Evolutionary conservation across 2,113 vertebrate species (phyloP).

Genomic region (Poecile atricapillus): DNA sequence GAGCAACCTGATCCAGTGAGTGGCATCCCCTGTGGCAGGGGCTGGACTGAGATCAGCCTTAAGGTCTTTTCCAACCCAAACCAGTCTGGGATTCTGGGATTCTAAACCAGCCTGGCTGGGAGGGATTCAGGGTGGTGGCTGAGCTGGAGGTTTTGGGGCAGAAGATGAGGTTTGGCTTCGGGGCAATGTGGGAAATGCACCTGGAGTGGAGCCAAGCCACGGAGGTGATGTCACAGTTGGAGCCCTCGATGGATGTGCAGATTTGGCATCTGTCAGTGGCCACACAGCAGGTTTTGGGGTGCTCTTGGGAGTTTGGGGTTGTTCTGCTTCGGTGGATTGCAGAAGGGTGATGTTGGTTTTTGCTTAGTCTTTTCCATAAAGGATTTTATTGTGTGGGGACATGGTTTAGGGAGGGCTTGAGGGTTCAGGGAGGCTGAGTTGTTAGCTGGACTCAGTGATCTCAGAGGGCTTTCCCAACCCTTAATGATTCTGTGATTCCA

Average conservation of each 20-base stretch:
- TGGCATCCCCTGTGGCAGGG: neutral
- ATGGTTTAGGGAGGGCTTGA: neutral
- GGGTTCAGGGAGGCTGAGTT: too few species aligned
- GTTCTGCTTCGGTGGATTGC: neutral
- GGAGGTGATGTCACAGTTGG: fast-evolving
- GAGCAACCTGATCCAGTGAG: neutral
- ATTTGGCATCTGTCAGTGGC: neutral
- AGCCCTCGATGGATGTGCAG: neutral
- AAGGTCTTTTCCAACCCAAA: neutral
- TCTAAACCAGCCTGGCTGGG: neutral
- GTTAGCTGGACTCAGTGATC: neutral
- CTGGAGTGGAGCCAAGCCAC: fast-evolving
- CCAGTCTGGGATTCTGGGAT: neutral
- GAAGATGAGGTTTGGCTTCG: neutral
- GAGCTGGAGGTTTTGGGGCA: neutral
- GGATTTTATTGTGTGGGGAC: neutral
- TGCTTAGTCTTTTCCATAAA: fast-evolving
- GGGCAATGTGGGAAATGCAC: fast-evolving
- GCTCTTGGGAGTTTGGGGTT: neutral
- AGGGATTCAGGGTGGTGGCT: fast-evolving
- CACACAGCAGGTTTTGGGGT: neutral
- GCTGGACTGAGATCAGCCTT: neutral
- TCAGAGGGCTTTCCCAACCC: neutral
- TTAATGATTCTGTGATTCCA: neutral
- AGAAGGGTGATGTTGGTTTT: neutral